A percentile compares a stretch with the other conserved stretches of the same genome.
Conservation (phyloP, 2,113 vertebrate species). For the Colius striatus region DNA sequence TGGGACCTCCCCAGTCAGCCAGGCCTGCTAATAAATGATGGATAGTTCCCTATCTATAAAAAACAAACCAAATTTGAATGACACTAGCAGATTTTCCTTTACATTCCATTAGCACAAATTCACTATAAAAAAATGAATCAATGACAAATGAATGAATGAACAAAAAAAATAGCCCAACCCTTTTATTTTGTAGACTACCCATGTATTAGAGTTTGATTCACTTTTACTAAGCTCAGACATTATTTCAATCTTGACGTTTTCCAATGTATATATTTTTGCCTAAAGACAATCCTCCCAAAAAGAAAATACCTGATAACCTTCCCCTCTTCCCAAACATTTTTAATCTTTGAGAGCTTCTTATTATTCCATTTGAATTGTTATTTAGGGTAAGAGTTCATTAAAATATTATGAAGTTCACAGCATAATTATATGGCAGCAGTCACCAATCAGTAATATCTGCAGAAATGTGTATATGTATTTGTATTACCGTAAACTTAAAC, state of each 20-base stretch:
- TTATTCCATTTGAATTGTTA: constrained; percentile 65
- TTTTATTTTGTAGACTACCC: neutral
- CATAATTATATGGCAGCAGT: constrained; percentile 58
- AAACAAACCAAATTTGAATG: neutral
- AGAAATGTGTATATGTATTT: constrained; percentile 52
- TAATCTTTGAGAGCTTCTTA: constrained; percentile 49
- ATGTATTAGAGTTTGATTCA: neutral
- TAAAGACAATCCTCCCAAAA: neutral
- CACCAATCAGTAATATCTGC: constrained; percentile 75
- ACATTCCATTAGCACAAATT: constrained; percentile 9
- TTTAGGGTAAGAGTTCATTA: constrained; percentile 73
- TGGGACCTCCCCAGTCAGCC: too few species aligned
- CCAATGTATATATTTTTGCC: neutral
- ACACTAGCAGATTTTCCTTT: neutral
- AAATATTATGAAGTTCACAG: constrained; percentile 71
- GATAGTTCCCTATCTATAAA: neutral
- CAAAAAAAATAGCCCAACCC: fast-evolving
- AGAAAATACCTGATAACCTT: neutral
- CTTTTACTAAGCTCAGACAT: constrained; percentile 40
- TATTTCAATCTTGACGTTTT: neutral
- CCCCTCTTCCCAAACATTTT: neutral
- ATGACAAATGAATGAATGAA: neutral
- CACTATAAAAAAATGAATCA: neutral
- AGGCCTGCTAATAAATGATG: too few species aligned
- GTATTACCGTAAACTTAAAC: constrained; percentile 63